Evolutionary conservation across 2,888 invertebrate genomes (phyloP).

Genomic region (Acrobasis consociella): DNA sequence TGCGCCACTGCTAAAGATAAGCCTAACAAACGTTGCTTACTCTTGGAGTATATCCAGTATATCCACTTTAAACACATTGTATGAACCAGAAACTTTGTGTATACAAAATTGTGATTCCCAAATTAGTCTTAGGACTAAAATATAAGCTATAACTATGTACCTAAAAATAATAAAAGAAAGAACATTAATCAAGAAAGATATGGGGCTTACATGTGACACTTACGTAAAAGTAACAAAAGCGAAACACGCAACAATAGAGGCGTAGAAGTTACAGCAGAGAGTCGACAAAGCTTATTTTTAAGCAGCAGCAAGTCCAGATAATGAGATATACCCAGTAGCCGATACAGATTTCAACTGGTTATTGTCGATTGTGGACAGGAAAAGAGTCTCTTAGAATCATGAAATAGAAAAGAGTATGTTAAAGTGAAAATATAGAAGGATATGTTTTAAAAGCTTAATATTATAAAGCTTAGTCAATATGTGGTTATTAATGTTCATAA

Average conservation of each 20-base stretch:
- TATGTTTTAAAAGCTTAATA: background rate
- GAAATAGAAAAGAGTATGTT: background rate
- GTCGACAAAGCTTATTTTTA: slow-evolving; percentile 48
- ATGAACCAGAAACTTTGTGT: background rate
- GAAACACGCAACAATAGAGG: slow-evolving; percentile 53
- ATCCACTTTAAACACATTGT: background rate
- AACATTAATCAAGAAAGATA: slow-evolving; percentile 38
- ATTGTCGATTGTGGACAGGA: background rate
- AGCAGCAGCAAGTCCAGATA: background rate
- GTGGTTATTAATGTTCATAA: no score
- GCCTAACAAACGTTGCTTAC: slow-evolving; percentile 52
- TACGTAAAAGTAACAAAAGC: slow-evolving; percentile 55
- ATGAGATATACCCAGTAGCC: background rate
- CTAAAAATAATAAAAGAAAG: slow-evolving; percentile 3
- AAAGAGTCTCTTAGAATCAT: background rate
- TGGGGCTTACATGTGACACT: slow-evolving; percentile 40
- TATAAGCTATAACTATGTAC: background rate
- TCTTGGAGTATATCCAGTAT: background rate
- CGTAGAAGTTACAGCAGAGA: slow-evolving; percentile 57
- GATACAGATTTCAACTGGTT: background rate
- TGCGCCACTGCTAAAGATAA: slow-evolving; percentile 68
- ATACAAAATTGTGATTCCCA: background rate
- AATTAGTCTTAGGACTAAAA: background rate
- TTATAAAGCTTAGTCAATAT: background rate
- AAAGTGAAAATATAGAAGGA: background rate